Evolutionary conservation across 2,888 invertebrate genomes (phyloP).

Genomic region (Drosophila atripex): DNA sequence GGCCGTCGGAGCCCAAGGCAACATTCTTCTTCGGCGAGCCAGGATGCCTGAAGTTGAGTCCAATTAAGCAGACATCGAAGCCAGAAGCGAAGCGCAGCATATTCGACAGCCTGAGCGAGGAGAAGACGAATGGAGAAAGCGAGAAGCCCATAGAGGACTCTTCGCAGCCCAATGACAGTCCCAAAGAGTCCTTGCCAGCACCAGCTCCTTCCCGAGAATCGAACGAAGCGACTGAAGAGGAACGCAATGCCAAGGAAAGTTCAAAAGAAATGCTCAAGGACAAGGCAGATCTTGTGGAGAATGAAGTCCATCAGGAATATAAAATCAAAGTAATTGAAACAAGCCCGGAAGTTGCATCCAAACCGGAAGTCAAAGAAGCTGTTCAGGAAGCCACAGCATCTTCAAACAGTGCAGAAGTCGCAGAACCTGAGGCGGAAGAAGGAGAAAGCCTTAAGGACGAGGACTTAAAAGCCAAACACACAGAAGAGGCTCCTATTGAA

Average conservation of each 20-base stretch:
- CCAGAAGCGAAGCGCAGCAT: conserved; percentile 66
- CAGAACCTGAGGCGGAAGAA: neutral
- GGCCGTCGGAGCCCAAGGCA: conserved; percentile 67
- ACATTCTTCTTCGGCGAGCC: conserved; percentile 85
- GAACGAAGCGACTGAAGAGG: neutral
- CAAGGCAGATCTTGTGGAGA: neutral
- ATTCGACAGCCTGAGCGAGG: conserved; percentile 56
- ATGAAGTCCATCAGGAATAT: neutral
- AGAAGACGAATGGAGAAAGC: conserved; percentile 67
- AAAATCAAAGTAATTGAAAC: neutral
- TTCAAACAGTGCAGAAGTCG: neutral
- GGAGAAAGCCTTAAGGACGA: neutral
- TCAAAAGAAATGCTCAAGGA: neutral
- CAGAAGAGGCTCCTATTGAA: neutral
- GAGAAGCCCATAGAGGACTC: conserved; percentile 9
- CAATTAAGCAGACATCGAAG: conserved; percentile 72
- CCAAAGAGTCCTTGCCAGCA: neutral
- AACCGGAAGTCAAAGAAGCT: neutral
- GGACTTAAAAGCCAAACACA: neutral
- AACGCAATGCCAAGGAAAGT: neutral
- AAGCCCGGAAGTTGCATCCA: neutral
- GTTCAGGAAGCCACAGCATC: neutral
- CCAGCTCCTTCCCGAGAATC: neutral
- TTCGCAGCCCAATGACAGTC: conserved; percentile 9
- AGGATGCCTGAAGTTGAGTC: conserved; percentile 83